Evolutionary conservation across 2,888 invertebrate species (phyloP), one percentile per base, ranked within the genome.

Genomic region (Morpho helenor): DNA sequence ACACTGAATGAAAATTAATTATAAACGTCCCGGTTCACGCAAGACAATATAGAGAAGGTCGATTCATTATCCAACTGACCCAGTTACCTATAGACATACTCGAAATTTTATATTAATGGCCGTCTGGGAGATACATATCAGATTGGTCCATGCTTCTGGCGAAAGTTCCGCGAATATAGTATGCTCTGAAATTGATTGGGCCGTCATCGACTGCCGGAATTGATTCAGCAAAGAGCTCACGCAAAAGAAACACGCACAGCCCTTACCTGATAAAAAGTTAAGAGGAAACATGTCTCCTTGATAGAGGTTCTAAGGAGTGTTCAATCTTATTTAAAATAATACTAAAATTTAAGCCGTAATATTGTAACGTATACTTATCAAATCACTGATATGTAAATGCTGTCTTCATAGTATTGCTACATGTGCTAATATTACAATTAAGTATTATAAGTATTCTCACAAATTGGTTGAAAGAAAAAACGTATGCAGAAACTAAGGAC

Each of bases 171-270:
- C 77, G 82, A 82, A 83, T 73, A 72, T 71, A 75, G 77, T 80
- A 82, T 81, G 80, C 80, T 77, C 80, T 75, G 75, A 81, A 83
- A 88, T 87, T 86, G 85, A 87, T 88, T 84, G 81, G 77, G 72
- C 75, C 75, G 63, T 64, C 63, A 79, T 82, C 80, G 79, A 67
- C 74, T 79, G 79, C 79, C 80, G 84, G 81, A 85, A 81, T 83
- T 74, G 77, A 81, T 80, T 77, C 75, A 77, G 66, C 73, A 69
- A 64, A 76, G 78, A 74, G 59, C 74, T 70, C 72, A 74, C 83
- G 86, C 83, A 83, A 84, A 69, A 83, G 71, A 80, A 48, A 84
- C 82, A 84, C 83, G 74, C 82, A 70, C 65, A 75, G 78, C 75
- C 79, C 79, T 76, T 80, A 80, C 74, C 76, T 73, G 69, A 64